These are phyloP conservation scores for Oreotragus oreotragus DNA, from an alignment of 2,113 vertebrate species.

Conservation along the genomic window DNA sequence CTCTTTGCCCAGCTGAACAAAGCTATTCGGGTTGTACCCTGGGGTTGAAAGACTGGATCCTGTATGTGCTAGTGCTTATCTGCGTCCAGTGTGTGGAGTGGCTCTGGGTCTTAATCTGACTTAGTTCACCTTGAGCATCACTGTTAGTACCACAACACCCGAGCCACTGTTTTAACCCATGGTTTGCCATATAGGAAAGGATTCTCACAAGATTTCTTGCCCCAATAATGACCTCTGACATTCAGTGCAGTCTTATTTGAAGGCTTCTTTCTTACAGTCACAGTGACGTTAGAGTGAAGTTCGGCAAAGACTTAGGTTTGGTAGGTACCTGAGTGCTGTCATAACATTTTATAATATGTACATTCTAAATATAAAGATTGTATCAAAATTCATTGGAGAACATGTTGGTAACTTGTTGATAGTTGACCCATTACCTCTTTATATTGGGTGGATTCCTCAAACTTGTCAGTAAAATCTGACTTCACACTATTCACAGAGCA, in stretches of 20 bases:
- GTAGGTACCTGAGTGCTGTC: background rate
- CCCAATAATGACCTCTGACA: background rate
- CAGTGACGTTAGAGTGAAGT: background rate
- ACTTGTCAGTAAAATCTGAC: background rate
- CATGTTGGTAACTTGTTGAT: background rate
- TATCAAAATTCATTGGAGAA: background rate
- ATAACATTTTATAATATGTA: background rate
- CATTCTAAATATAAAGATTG: background rate
- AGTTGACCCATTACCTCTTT: conserved; percentile 43
- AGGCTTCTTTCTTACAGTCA: background rate
- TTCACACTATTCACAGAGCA: background rate
- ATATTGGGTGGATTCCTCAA: background rate
- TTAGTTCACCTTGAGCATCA: background rate
- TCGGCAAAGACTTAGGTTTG: background rate
- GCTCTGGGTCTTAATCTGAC: background rate
- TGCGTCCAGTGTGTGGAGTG: background rate
- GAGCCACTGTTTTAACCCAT: background rate
- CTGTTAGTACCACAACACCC: background rate
- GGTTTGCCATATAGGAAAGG: background rate
- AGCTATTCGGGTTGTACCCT: background rate
- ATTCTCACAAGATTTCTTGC: background rate
- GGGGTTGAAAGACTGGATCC: background rate
- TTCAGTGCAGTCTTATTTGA: background rate
- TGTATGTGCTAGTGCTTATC: too few species aligned
- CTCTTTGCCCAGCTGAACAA: background rate